phyloP scores from a whole-genome alignment of 2,888 invertebrate species.

The Cylloceria caligata region DNA sequence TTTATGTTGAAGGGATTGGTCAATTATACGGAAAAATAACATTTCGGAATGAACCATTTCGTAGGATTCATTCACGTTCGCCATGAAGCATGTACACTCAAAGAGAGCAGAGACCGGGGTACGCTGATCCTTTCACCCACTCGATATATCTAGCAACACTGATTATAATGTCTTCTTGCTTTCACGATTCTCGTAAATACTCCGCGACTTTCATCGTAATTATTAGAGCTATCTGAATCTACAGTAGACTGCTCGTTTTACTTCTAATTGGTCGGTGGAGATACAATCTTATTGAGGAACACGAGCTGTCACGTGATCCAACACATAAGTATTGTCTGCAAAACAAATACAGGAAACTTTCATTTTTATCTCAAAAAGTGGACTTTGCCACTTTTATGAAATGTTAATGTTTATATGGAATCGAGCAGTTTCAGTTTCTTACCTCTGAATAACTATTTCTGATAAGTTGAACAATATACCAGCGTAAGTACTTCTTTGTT shows the following conservation, averaged over 20 bases:
- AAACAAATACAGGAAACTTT: constrained; percentile 42
- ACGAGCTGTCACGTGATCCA: constrained; percentile 25
- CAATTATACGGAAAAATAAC: constrained; percentile 8
- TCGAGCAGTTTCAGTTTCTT: not conserved
- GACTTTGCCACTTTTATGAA: not conserved
- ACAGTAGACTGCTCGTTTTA: constrained; percentile 61
- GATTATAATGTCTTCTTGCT: constrained; percentile 70
- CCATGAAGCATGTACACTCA: constrained; percentile 7
- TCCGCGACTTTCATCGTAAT: constrained; percentile 75
- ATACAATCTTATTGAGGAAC: constrained; percentile 30
- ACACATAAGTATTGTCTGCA: constrained; percentile 40
- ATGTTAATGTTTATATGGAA: not conserved
- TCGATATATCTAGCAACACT: constrained; percentile 7
- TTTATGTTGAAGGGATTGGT: not conserved
- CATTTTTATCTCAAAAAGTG: constrained; percentile 20
- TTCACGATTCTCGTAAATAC: constrained; percentile 75
- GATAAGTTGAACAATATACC: not conserved
- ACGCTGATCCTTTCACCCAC: constrained; percentile 58
- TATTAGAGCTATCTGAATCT: constrained; percentile 69
- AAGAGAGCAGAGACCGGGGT: constrained; percentile 17
- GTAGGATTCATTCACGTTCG: constrained; percentile 23
- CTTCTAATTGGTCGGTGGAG: constrained; percentile 68
- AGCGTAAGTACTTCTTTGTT: no score
- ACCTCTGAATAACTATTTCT: not conserved
- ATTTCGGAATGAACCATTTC: constrained; percentile 25